Evolutionary conservation across 2,888 invertebrate species (phyloP).

Genomic region (Caenorhabditis sp.): DNA sequence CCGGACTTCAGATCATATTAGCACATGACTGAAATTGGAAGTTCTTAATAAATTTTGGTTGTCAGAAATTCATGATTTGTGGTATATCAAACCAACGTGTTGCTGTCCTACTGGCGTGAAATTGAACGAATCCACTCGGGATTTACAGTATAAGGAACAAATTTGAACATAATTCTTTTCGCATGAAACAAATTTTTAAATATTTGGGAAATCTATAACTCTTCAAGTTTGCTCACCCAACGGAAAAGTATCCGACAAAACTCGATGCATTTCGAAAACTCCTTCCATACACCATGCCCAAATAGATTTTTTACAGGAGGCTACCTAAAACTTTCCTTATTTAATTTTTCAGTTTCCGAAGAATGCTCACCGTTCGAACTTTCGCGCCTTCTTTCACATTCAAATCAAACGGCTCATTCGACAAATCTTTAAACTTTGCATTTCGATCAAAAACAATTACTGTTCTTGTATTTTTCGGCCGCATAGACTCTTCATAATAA

Average conservation of each 20-base stretch:
- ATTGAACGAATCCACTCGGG: too few relatives aligned
- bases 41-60: too few relatives aligned
- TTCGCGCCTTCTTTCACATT: slow-evolving; percentile 25
- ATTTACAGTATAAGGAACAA: too few relatives aligned
- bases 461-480: slow-evolving; percentile 79
- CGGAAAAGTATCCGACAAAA: slow-evolving; percentile 93
- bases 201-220: neutral
- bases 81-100: too few relatives aligned
- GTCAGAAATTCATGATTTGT: too few relatives aligned
- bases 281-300: slow-evolving; percentile 97
- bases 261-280: slow-evolving; percentile 91
- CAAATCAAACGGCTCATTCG: slow-evolving; percentile 19
- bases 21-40: too few relatives aligned
- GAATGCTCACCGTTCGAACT: slow-evolving; percentile 8
- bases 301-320: slow-evolving; percentile 80
- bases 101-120: too few relatives aligned
- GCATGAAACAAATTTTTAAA: too few relatives aligned
- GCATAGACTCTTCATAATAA: neutral
- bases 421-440: slow-evolving; percentile 82
- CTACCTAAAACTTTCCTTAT: neutral
- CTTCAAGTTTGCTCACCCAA: slow-evolving; percentile 1
- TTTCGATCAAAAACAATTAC: slow-evolving; percentile 94
- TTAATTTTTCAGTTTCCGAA: slow-evolving; percentile 3
- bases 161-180: too few relatives aligned
- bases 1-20: too few relatives aligned